Base-by-base conservation (phyloP, 2,888 invertebrate genomes). In the Pyrochroa serraticornis region DNA sequence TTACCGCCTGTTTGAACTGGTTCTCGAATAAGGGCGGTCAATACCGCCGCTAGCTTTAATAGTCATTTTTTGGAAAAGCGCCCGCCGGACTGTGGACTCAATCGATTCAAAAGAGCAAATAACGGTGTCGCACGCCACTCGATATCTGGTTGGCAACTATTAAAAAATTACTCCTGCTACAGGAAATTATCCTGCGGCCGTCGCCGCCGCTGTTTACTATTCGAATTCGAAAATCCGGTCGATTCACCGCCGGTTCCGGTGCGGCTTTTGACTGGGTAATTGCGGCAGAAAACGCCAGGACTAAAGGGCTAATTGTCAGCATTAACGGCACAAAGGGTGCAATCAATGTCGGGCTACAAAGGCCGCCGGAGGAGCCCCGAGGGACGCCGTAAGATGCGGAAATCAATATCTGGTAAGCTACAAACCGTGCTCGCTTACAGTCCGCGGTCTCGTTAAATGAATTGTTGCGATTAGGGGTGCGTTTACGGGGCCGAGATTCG, bases 371-470 rank as follows among this genome's bases (percentile, higher is more conserved):
- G 50, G 60, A 63, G 57, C 62, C 60, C 60, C 50, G 61, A 63
- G 64, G 64, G 63, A 60, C 56, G 62, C 58, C 64, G 49, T 63
- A 66, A 68, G 66, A 66, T 64, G 62, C 58, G 65, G 67, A 68
- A 68, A 68, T 68, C 68, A 68, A 68, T 68, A 68, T 64, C 66
- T 50, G 59, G 63, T 63, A 60, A 58, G 64, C 60, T 38, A 41
- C 49, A 38, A 32, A 48, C 30, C 10, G 10, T 13, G 37, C 64
- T 50, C 52, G 61, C 45, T 34, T 34, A 45, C 45, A 31, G n/a
- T 10, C 47, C 38, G 32, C 10, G 30, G 37, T 30, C 9, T 31
- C 37, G 47, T 38, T 31, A 48, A 37, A 22, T 9, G 34, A 31
- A 48, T 48, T 46, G 36, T 35, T 14, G 13, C 36, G 35, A 46